These are phyloP conservation scores for Virgularia gustaviana DNA, from an alignment of 92 coral and sea anemone species.

Conservation along the genomic window DNA sequence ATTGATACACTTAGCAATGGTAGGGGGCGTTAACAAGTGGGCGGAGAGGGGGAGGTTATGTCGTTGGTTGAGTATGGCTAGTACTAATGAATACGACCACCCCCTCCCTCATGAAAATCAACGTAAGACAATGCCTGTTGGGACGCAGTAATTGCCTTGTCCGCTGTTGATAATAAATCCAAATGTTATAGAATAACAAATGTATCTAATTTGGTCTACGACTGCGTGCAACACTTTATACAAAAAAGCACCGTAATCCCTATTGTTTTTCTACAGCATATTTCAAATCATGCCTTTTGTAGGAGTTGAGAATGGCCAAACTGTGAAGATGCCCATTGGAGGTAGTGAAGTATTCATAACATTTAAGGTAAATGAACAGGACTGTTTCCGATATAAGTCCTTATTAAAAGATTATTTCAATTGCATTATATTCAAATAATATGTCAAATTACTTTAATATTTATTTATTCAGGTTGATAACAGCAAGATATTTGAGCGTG, in stretches of 20 bases:
- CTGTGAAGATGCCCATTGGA: conserved; percentile 77
- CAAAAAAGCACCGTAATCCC: background rate
- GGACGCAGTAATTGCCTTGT: too few relatives aligned
- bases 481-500: conserved; percentile 85
- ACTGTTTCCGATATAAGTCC: too few relatives aligned
- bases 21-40: too few relatives aligned
- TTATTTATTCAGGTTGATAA: conserved; percentile 72
- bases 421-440: background rate
- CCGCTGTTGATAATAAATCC: too few relatives aligned
- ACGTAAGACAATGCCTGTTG: too few relatives aligned
- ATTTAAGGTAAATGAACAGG: conserved; percentile 59
- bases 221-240: conserved; percentile 2
- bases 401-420: background rate
- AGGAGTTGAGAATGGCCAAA: conserved; percentile 97
- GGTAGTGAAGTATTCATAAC: conserved; percentile 86
- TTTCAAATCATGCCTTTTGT: background rate
- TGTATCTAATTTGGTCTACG: conserved; percentile 4
- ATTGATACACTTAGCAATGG: too few relatives aligned
- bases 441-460: background rate
- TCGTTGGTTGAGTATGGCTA: too few relatives aligned
- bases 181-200: too few relatives aligned
- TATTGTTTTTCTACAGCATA: background rate
- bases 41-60: too few relatives aligned
- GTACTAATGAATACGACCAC: too few relatives aligned
- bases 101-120: too few relatives aligned